A percentile compares a stretch with the other conserved stretches of the same genome.
These are phyloP conservation scores for Lutraria rhynchaena DNA, from an alignment of 1,140 invertebrate species.

Conservation along the genomic window DNA sequence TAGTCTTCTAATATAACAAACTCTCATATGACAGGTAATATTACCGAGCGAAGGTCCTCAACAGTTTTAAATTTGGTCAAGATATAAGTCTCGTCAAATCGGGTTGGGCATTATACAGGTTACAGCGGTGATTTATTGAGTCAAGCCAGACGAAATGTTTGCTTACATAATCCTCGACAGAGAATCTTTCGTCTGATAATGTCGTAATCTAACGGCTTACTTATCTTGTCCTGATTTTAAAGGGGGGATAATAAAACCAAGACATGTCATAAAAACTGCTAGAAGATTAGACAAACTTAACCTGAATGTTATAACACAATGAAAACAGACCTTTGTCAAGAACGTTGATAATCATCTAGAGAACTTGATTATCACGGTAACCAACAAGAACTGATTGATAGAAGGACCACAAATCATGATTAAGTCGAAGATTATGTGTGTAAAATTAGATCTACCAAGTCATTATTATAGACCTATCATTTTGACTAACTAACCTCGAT, in stretches of 20 bases:
- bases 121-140: constrained; percentile 22
- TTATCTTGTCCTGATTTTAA: constrained; percentile 37
- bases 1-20: constrained; percentile 22
- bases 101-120: not conserved
- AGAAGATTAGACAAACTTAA: constrained; percentile 1
- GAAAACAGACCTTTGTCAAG: not conserved
- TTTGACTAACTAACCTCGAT: too few species aligned
- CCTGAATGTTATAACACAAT: not conserved
- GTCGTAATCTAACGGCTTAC: not conserved
- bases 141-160: constrained; percentile 20
- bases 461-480: too few species aligned
- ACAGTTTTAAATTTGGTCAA: constrained; percentile 8
- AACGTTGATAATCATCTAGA: not conserved
- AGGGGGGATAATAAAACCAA: constrained; percentile 9
- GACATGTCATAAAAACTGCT: constrained; percentile 28
- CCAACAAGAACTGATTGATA: too few species aligned
- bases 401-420: too few species aligned
- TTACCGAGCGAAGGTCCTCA: not conserved
- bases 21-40: constrained; percentile 14
- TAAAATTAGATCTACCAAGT: too few species aligned
- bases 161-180: constrained; percentile 27
- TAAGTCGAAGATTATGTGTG: too few species aligned
- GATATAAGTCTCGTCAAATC: not conserved
- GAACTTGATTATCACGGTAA: too few species aligned
- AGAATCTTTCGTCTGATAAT: constrained; percentile 6